Base-by-base conservation (phyloP, 2,113 vertebrate genomes). In the Ictalurus punctatus region DNA sequence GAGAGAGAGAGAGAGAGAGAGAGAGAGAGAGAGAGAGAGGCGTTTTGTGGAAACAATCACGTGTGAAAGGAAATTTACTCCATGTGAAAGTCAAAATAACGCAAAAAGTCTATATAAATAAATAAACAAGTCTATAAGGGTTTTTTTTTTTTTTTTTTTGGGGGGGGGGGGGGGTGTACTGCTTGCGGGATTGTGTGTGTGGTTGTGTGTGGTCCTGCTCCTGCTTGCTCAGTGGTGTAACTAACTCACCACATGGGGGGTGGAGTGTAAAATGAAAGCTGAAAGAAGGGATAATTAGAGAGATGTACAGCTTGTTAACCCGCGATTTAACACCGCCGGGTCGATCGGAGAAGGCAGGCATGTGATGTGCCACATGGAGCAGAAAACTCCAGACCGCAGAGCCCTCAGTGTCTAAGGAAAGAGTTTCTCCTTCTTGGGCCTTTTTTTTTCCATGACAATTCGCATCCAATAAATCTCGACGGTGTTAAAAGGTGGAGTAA, bases 171-270 rank as follows among this genome's bases (percentile, higher is more conserved):
- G 30, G 48, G 48, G 37, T 6, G 63, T 37, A n/a, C 48, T 59
- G 30, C 25, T 56, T 56, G 80, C 17, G 7, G 76, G 73, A 3
- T 94, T 52, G 48, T 52, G 48, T 52, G 48, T 52, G 48, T 52
- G 48, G 8, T 7, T 54, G 52, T 54, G 52, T 16, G 56, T 58
- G 56, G 95, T 95, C 48, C 48, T 52, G 95, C 95, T 95, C 95
- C 16, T 14, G 78, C 85, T 37, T 34, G 80, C 78, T 86, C 48
- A 34, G 87, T 91, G 92, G 93, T 92, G 93, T 83, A 89, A 67
- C 84, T 83, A 79, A 87, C 88, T 52, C 88, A 69, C 89, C 90
- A 86, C 86, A 90, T 40, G 58, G 76, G 48, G 87, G 63, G 73
- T 19, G 63, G 37, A 44, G 84, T 19, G 87, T 80, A 86, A 58